phyloP scores from a whole-genome alignment of 2,113 vertebrate genomes.

The Riparia riparia region DNA sequence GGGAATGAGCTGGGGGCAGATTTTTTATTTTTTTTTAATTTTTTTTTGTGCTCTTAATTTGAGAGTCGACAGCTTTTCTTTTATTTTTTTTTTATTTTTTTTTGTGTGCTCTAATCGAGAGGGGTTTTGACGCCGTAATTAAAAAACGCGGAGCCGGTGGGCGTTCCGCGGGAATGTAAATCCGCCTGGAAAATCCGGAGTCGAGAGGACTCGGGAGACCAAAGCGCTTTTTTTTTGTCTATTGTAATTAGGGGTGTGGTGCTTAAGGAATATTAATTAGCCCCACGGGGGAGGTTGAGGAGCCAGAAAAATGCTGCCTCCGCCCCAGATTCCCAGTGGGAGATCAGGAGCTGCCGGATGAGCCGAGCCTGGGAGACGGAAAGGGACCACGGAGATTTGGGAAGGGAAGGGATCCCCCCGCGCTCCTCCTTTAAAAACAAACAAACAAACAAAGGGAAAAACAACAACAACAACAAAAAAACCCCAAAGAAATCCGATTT shows the following conservation, averaged over 20 bases:
- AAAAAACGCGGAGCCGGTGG: not conserved
- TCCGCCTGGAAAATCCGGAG: not conserved
- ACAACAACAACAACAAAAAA: not conserved
- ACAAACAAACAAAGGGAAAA: not conserved
- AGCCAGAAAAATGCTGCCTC: conserved; percentile 24
- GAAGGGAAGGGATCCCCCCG: not conserved
- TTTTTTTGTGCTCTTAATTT: not conserved
- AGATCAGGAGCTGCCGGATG: not conserved
- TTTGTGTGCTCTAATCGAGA: not conserved
- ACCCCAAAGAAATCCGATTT: not conserved
- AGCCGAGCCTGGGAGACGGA: not conserved
- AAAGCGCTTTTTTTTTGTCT: not conserved
- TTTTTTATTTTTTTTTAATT: not conserved
- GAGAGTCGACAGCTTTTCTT: not conserved
- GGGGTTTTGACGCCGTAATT: not conserved
- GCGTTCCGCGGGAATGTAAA: not conserved
- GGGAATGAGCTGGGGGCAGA: not conserved
- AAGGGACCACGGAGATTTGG: not conserved
- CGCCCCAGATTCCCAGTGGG: not conserved
- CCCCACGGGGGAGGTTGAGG: not conserved
- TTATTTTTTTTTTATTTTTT: not conserved
- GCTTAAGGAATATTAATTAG: conserved; percentile 43
- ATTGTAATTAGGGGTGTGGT: conserved; percentile 52
- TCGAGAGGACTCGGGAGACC: not conserved
- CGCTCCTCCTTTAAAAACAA: not conserved